Base-by-base conservation (phyloP, 2,797 vertebrate species). In the Syngnathus rostellatus region DNA sequence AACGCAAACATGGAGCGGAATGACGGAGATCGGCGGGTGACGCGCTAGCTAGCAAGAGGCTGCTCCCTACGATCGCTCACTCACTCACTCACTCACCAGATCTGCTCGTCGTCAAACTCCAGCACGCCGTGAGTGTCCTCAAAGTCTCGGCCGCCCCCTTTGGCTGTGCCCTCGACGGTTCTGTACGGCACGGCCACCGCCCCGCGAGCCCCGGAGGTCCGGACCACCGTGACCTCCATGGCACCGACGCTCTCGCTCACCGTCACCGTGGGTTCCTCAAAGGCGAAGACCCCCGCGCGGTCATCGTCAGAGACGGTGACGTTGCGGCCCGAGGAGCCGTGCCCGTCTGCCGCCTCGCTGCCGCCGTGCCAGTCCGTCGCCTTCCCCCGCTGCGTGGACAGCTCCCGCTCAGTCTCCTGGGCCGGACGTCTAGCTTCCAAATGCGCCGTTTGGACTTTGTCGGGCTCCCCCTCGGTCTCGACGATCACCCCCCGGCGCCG, bases 291-390 rank as follows among this genome's bases (percentile, higher is more conserved):
- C 62, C 97, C 97, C 0, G 96, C 94, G 0, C 98, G 97, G 81
- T 98, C 95, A 7, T 98, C 96, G 0, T 98, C 97, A 40, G 96
- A 95, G 77, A 98, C 95, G 64, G 96, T 97, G 63, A 98, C 93
- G 89, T 94, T 93, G 67, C 86, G 41, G 64, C 92, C 88, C 7
- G 93, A 94, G 0, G 90, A 73, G 0, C 82, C 8, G 1, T 92
- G 85, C 4, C 86, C 31, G 0, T 91, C 90, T 64, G 90, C 90
- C 21, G 78, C 73, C 25, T 91, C 83, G 0, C 89, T 65, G 1
- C 75, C 77, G 12, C 89, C 8, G 1, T 92, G 85, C 4, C 86
- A 25, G 0, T 91, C 90, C 64, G 90, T 75, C 77, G 11, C 89
- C 80, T 98, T 99, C 77, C 95, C 94, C 68, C 96, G 95, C 66